phyloP scores from a whole-genome alignment of 2,113 vertebrate genomes.

The Cinclus cinclus region DNA sequence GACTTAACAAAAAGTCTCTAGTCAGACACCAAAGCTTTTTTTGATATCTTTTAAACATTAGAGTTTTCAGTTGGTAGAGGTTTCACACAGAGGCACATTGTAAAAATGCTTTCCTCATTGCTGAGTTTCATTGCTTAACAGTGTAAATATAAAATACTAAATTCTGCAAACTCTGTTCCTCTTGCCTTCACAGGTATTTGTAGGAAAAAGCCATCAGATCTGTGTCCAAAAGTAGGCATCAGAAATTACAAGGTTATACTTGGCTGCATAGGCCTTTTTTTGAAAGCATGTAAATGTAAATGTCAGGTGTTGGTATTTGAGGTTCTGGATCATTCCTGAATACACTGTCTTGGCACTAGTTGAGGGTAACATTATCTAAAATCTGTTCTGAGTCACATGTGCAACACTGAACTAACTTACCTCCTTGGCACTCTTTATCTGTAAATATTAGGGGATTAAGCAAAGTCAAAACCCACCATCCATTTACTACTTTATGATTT shows the following conservation, averaged over 20 bases:
- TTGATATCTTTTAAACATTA: neutral
- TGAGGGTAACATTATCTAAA: neutral
- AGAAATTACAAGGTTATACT: neutral
- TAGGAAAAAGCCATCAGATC: neutral
- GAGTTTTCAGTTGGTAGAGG: neutral
- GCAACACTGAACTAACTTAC: neutral
- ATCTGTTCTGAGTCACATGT: neutral
- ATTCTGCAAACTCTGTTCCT: neutral
- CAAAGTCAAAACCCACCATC: neutral
- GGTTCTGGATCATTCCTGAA: neutral
- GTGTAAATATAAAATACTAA: neutral
- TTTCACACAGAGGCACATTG: neutral
- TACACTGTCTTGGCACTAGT: neutral
- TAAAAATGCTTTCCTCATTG: neutral
- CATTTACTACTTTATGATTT: neutral
- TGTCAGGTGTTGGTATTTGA: neutral
- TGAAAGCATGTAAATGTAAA: neutral
- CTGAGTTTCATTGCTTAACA: neutral
- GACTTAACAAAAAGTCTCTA: neutral
- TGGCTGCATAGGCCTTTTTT: neutral
- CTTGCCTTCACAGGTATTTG: neutral
- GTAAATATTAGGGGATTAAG: neutral
- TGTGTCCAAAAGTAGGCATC: neutral
- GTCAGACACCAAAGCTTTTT: neutral
- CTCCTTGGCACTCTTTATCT: neutral